phyloP scores from a whole-genome alignment of 1,140 invertebrate genomes.

The Drosophila fuyamai region DNA sequence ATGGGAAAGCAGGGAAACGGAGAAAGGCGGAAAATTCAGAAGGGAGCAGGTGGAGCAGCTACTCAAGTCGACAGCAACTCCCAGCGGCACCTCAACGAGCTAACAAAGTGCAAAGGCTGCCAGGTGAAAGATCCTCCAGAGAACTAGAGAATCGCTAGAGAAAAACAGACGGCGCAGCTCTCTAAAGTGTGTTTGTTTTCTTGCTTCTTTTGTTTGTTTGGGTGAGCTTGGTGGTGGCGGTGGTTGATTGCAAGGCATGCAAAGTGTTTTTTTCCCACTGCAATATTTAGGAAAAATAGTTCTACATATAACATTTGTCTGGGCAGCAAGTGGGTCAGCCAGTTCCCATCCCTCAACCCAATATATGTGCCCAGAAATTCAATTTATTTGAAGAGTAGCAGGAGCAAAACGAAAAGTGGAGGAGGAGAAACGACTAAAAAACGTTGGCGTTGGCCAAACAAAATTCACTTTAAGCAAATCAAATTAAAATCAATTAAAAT shows the following conservation, averaged over 20 bases:
- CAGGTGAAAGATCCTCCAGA: constrained; percentile 50
- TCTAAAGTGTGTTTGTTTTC: constrained; percentile 22
- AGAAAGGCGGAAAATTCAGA: not conserved
- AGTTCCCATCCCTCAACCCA: not conserved
- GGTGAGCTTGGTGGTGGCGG: constrained; percentile 1
- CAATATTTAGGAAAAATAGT: constrained; percentile 50
- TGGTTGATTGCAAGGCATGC: constrained; percentile 44
- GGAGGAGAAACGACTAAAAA: constrained; percentile 15
- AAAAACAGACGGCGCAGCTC: constrained; percentile 15
- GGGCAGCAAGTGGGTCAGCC: constrained; percentile 44
- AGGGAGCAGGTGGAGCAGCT: constrained; percentile 28
- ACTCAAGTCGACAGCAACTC: constrained; percentile 37
- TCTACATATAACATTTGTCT: constrained; percentile 33
- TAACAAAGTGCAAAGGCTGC: constrained; percentile 53
- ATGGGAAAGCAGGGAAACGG: not conserved
- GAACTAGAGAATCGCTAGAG: constrained; percentile 7
- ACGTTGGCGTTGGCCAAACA: constrained; percentile 37
- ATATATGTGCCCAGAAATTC: constrained; percentile 25
- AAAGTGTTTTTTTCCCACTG: constrained; percentile 39
- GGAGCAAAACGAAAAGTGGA: not conserved
- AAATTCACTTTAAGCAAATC: constrained; percentile 68
- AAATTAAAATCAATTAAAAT: constrained; percentile 81
- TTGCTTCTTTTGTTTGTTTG: constrained; percentile 12
- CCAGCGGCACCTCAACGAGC: constrained; percentile 41
- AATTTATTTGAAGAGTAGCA: constrained; percentile 33